Percentiles rank a stretch among this genome's conserved stretches.
These are phyloP conservation scores for Capitulum mitella DNA, from an alignment of 2,888 invertebrate genomes.

Conservation along the genomic window DNA sequence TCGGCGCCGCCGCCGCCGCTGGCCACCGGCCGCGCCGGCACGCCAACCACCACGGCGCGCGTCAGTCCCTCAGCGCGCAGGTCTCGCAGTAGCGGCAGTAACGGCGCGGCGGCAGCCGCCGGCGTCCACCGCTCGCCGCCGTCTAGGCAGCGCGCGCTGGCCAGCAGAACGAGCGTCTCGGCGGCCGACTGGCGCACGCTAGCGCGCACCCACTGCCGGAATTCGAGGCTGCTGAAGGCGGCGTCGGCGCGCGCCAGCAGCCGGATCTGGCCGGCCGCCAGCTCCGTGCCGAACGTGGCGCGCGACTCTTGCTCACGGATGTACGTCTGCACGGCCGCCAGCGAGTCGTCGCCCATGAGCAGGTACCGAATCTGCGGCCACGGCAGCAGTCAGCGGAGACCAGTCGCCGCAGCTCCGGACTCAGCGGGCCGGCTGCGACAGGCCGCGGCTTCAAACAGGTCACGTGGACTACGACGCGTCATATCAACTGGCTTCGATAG, in stretches of 20 bases:
- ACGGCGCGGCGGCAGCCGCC: neutral
- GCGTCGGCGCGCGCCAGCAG: neutral
- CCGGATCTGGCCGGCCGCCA: neutral
- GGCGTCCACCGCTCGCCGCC: neutral
- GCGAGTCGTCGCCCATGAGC: constrained; percentile 9
- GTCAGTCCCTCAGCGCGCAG: constrained; percentile 2
- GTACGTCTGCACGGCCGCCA: neutral
- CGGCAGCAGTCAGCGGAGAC: neutral
- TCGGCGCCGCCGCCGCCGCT: neutral
- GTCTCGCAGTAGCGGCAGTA: neutral
- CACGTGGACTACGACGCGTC: too few relatives aligned
- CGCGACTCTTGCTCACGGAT: neutral
- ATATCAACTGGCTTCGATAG: too few relatives aligned
- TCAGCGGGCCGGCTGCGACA: too few relatives aligned
- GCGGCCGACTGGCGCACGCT: neutral
- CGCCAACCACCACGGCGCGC: neutral
- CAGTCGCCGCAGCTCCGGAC: neutral
- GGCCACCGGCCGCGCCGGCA: neutral
- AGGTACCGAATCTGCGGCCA: neutral
- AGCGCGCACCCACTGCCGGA: constrained; percentile 8
- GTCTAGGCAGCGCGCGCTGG: neutral
- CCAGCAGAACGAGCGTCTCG: neutral
- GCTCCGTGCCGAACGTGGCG: neutral
- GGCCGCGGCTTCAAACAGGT: too few relatives aligned
- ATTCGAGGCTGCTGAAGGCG: neutral